Evolutionary conservation across 2,797 vertebrate genomes (phyloP).

Genomic region (Agapornis canus): DNA sequence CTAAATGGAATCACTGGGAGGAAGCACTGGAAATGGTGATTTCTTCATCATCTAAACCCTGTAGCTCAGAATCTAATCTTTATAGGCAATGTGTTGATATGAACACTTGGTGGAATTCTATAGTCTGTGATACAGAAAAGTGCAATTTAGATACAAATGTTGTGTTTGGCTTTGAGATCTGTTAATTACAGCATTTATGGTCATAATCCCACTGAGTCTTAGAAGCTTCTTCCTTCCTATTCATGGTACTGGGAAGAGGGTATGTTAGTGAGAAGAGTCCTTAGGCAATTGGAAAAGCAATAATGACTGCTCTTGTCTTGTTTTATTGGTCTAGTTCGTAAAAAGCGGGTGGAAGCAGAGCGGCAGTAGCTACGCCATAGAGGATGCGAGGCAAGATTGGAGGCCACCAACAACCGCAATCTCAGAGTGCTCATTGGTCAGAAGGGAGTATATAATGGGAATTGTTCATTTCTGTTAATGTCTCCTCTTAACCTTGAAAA

Average conservation of each 20-base stretch:
- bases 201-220: background rate
- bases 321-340: constrained; percentile 70
- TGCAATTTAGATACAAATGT: background rate
- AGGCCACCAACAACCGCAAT: background rate
- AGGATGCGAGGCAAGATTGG: background rate
- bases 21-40: background rate
- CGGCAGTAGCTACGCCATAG: constrained; percentile 44
- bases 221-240: background rate
- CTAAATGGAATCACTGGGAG: background rate
- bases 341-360: constrained; percentile 79
- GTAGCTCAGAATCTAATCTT: background rate
- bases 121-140: background rate
- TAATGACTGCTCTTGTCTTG: background rate
- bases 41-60: background rate
- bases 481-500: constrained; percentile 21
- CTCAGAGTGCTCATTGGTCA: constrained; percentile 4
- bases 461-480: constrained; percentile 60
- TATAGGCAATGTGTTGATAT: background rate
- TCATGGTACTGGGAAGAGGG: background rate
- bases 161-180: background rate
- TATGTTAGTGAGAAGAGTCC: background rate
- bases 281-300: background rate
- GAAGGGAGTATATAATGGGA: constrained; percentile 36
- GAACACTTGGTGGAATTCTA: background rate
- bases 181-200: background rate